These are phyloP conservation scores for Sebastes matsubarae DNA, from an alignment of 2,797 vertebrate species.

Conservation along the genomic window DNA sequence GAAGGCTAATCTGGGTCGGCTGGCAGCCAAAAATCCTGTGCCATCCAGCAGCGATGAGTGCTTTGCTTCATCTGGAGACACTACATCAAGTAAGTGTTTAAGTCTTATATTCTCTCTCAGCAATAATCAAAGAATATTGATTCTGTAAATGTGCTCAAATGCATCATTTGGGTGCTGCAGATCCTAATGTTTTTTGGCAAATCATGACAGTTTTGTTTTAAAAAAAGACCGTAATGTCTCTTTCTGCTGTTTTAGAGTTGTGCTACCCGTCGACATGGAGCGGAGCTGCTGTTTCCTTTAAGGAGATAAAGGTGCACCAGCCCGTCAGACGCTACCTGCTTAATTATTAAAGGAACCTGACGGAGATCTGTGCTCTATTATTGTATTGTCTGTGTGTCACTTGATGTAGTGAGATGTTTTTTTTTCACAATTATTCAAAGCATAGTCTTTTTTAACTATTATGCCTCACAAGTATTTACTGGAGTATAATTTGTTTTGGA, in stretches of 20 bases:
- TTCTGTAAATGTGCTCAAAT: not conserved
- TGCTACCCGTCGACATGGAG: slow-evolving; percentile 35
- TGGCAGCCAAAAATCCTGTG: slow-evolving; percentile 47
- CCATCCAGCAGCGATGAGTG: not conserved
- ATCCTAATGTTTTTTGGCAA: not conserved
- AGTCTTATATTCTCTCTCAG: not conserved
- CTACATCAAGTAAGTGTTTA: slow-evolving; percentile 27
- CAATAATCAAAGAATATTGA: not conserved
- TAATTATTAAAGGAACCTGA: slow-evolving; percentile 17
- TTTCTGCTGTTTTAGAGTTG: slow-evolving; percentile 30
- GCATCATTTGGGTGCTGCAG: not conserved
- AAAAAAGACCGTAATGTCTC: not conserved
- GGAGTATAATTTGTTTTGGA: not conserved
- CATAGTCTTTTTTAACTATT: not conserved
- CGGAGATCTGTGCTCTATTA: not conserved
- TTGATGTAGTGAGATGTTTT: not conserved
- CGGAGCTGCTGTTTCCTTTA: slow-evolving; percentile 56
- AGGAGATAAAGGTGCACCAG: slow-evolving; percentile 70
- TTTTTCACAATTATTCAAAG: not conserved
- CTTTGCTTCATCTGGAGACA: not conserved
- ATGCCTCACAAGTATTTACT: not conserved
- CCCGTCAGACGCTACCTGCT: slow-evolving; percentile 38
- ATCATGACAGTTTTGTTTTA: not conserved
- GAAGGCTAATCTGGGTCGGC: slow-evolving; percentile 75
- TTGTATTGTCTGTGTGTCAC: not conserved